Conservation (phyloP, 2,888 invertebrate species). For the Thumatha senex region DNA sequence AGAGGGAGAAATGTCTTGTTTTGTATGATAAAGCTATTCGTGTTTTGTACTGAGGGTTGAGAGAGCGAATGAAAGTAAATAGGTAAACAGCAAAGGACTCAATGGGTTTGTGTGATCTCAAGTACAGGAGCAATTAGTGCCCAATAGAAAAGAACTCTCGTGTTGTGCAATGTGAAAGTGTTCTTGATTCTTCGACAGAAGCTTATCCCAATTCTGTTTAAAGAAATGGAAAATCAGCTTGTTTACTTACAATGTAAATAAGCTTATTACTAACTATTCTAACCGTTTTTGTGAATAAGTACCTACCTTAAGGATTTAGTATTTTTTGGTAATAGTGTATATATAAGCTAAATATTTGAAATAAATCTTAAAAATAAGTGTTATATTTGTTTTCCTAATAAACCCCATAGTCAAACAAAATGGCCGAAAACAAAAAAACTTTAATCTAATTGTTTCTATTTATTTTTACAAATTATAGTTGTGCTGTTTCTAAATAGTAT, state of each 20-base stretch:
- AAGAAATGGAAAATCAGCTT: constrained; percentile 34
- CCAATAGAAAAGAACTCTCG: constrained; percentile 2
- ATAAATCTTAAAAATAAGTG: background rate
- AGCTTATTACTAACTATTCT: background rate
- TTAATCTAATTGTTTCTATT: too few relatives aligned
- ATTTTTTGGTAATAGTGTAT: background rate
- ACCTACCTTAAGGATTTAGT: constrained; percentile 5
- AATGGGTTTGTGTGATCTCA: constrained; percentile 17
- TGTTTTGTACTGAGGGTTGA: too few relatives aligned
- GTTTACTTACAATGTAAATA: constrained; percentile 24
- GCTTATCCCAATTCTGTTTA: constrained; percentile 30
- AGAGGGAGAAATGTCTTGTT: too few relatives aligned
- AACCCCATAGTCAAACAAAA: too few relatives aligned
- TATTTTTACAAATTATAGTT: too few relatives aligned
- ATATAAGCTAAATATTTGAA: background rate
- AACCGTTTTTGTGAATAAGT: background rate
- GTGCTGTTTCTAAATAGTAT: too few relatives aligned
- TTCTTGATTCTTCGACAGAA: constrained; percentile 7
- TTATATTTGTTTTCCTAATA: too few relatives aligned
- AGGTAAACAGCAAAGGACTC: background rate
- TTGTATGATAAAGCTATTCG: too few relatives aligned
- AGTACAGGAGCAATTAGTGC: constrained; percentile 9
- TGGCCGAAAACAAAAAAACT: too few relatives aligned
- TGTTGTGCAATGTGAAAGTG: background rate
- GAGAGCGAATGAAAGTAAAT: too few relatives aligned